phyloP scores from a whole-genome alignment of 1,140 invertebrate genomes.

The Drosophila murphyi region DNA sequence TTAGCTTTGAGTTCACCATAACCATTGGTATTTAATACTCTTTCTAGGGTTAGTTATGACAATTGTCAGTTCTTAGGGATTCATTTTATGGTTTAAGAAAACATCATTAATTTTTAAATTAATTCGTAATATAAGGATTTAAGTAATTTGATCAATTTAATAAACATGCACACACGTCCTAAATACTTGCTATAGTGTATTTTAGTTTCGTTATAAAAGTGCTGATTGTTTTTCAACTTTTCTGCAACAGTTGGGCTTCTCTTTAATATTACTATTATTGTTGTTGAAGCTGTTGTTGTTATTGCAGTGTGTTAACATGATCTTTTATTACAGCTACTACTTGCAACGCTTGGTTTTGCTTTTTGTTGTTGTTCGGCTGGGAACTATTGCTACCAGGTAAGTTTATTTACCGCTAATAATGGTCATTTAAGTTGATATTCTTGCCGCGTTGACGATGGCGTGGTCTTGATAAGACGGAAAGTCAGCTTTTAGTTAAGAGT shows the following conservation, averaged over 20 bases:
- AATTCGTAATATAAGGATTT: too few relatives aligned
- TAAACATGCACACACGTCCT: too few relatives aligned
- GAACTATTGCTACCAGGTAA: conserved; percentile 49
- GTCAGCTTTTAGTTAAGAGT: conserved; percentile 11
- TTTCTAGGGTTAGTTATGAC: background rate
- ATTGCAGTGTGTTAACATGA: conserved; percentile 75
- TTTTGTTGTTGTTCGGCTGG: conserved; percentile 6
- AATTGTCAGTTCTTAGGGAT: too few relatives aligned
- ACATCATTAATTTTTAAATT: background rate
- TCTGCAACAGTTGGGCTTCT: background rate
- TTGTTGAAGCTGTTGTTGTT: conserved; percentile 42
- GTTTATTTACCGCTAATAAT: conserved; percentile 83
- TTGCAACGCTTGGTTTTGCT: background rate
- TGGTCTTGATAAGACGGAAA: conserved; percentile 61
- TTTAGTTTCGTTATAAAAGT: background rate
- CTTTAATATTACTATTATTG: conserved; percentile 24
- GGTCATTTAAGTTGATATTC: conserved; percentile 75
- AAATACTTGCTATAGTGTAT: conserved; percentile 4
- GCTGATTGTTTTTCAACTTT: background rate
- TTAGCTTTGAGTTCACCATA: conserved; percentile 58
- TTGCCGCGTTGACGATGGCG: conserved; percentile 63
- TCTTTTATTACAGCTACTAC: conserved; percentile 74
- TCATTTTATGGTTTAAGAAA: background rate
- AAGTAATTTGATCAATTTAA: too few relatives aligned
- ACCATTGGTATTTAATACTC: conserved; percentile 51